phyloP scores from a whole-genome alignment of 1,140 invertebrate genomes.

The Anadara kagoshimensis region DNA sequence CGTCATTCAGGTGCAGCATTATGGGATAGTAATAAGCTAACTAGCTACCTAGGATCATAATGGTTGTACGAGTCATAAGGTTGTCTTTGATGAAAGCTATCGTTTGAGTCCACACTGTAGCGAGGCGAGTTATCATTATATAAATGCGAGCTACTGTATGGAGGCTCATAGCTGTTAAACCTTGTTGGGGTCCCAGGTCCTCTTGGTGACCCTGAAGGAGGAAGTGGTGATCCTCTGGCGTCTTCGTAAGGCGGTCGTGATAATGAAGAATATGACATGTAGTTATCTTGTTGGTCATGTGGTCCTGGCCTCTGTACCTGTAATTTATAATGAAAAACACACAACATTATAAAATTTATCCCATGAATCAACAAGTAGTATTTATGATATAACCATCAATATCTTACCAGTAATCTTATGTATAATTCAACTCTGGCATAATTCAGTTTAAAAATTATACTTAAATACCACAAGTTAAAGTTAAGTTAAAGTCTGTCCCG shows the following conservation, averaged over 20 bases:
- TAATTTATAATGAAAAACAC: background rate
- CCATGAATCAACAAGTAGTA: background rate
- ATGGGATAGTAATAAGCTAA: constrained; percentile 20
- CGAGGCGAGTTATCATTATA: constrained; percentile 36
- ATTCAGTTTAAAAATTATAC: too few species aligned
- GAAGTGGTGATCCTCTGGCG: constrained; percentile 25
- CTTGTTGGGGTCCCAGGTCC: constrained; percentile 45
- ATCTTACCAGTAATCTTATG: background rate
- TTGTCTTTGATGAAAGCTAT: constrained; percentile 34
- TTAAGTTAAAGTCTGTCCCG: too few species aligned
- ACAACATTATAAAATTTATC: background rate
- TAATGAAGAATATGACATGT: constrained; percentile 47
- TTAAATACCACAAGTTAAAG: too few species aligned
- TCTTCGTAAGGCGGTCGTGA: constrained; percentile 38
- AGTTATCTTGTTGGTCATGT: constrained; percentile 50
- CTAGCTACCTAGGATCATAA: constrained; percentile 45
- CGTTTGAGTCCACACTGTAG: constrained; percentile 46
- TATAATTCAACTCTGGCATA: too few species aligned
- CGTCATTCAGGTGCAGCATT: constrained; percentile 3
- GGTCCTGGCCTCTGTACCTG: constrained; percentile 7
- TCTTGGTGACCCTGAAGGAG: constrained; percentile 34
- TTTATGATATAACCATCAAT: background rate
- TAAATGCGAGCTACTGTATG: constrained; percentile 22
- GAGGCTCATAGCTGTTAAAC: constrained; percentile 44
- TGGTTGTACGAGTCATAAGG: constrained; percentile 20